Base-by-base conservation (phyloP, 2,113 vertebrate species). In the Salvator merianae region DNA sequence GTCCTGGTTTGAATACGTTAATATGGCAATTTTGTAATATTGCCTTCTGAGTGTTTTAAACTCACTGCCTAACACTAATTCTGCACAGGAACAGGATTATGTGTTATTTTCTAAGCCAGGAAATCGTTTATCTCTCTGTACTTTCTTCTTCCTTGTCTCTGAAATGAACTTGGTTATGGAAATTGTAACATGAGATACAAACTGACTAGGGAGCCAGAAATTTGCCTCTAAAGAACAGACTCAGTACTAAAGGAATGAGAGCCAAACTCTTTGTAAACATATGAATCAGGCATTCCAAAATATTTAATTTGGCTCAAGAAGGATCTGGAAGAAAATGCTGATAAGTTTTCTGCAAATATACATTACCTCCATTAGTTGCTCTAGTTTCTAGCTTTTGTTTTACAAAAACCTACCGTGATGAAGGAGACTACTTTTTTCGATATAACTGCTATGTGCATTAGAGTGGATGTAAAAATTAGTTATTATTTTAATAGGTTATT, bases 181-280 rank as follows among this genome's bases (percentile, higher is more conserved):
- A 65, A 73, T 24, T 50, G 68, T 79, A 84, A 79, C 69, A 50
- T 8, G 76, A 84, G 83, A 78, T n/a, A 28, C 30, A 47, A 72
- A 55, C 68, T 36, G 83, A 36, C 13, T 63, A 65, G n/a, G 32
- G 38, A 65, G 83, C 69, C 68, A 79, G 38, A 65, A 53, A 72
- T 43, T 79, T 43, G 53, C 68, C n/a, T 72, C 59, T 73, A 55
- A 85, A 73, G 55, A 79, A 72, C 83, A 79, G 36, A 32, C 22
- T 63, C 34, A 63, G 18, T 47, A 50, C 40, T 78, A 78, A 84
- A 71, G 50, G 30, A 70, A 10, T 78, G n/a, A 43, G 68, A 78
- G 76, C 43, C 30, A 77, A 65, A 71, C 53, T 79, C 69, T 79
- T 79, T 79, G 76, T 73, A 79, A 85, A 85, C 76, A 79, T 6